Evolutionary conservation across 2,888 invertebrate species (phyloP), one percentile per base, ranked within the genome.

Genomic region (Rotaria macrura): DNA sequence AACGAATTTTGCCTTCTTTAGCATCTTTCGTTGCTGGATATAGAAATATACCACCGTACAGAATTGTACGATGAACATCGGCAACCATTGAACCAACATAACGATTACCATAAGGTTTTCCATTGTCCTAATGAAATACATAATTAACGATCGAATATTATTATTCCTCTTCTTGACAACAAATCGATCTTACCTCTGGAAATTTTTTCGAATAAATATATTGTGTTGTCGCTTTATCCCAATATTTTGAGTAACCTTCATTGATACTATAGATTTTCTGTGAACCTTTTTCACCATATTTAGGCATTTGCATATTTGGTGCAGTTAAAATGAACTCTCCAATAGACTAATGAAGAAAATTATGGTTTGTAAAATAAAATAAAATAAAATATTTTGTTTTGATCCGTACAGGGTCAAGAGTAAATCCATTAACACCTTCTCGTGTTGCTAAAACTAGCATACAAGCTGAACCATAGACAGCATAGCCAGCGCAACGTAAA

Each of bases 61-160:
- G 96, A 88, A 99, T 94, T 0, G 99, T 99, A 88, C 99, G 93
- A 91, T 99, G 99, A 0, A 99, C 97, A 91, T 99, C 99, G 4
- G 99, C 98, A 1, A 99, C 99, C 99, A 99, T 99, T 25, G 97
- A 97, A 9, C 99, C 99, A 29, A 99, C 96, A 91, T 99, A 99
- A 85, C 99, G 93, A 10, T 96, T 96, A 49, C 95, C 96, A 90
- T 29, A 74, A 12, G 85, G 57, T n/a, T 72, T 49, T 17, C 34
- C 79, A 12, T 85, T 47, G 20, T 29, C 85, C 43, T 74, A 40
- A 23, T 38, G 40, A 17, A 85, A 55, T 47, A 43, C 0, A 52
- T 52, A 23, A 52, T 52, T 5, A 52, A 52, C 3, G 14, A 49
- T 49, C 17, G 14, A 49, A n/a, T n/a, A n/a, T 43, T 49, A 14